Conservation (phyloP, 1,140 invertebrate genomes). For the Ladona fulva region DNA sequence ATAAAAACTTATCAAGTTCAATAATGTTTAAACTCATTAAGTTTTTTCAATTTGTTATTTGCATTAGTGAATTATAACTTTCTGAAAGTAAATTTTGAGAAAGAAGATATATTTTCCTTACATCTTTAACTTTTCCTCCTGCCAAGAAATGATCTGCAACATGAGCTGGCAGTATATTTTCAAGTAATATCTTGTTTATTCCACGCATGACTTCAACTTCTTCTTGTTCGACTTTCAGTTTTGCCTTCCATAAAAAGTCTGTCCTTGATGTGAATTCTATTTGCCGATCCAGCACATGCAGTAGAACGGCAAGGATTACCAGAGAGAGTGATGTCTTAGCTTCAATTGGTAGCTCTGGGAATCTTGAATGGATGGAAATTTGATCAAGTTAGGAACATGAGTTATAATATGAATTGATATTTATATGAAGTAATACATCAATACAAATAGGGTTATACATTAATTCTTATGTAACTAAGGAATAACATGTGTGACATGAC, state of each 20-base stretch:
- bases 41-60: too few relatives aligned
- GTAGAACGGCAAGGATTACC: constrained; percentile 44
- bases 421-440: too few relatives aligned
- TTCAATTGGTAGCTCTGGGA: constrained; percentile 51
- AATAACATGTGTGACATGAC: too few relatives aligned
- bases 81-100: neutral
- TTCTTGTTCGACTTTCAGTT: constrained; percentile 82
- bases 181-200: constrained; percentile 88
- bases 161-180: constrained; percentile 94
- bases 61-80: too few relatives aligned
- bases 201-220: constrained; percentile 91
- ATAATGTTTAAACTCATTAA: too few relatives aligned
- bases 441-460: too few relatives aligned
- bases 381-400: too few relatives aligned
- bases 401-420: too few relatives aligned
- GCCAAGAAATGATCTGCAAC: constrained; percentile 88
- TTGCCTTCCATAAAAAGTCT: constrained; percentile 89
- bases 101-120: constrained; percentile 25
- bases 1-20: too few relatives aligned
- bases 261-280: constrained; percentile 77
- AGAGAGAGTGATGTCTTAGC: constrained; percentile 53
- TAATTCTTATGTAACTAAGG: too few relatives aligned
- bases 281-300: constrained; percentile 74
- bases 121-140: constrained; percentile 44
- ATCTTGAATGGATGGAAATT: constrained; percentile 38